Evolutionary conservation across 2,797 vertebrate species (phyloP).

Genomic region (Danio albolineatus): DNA sequence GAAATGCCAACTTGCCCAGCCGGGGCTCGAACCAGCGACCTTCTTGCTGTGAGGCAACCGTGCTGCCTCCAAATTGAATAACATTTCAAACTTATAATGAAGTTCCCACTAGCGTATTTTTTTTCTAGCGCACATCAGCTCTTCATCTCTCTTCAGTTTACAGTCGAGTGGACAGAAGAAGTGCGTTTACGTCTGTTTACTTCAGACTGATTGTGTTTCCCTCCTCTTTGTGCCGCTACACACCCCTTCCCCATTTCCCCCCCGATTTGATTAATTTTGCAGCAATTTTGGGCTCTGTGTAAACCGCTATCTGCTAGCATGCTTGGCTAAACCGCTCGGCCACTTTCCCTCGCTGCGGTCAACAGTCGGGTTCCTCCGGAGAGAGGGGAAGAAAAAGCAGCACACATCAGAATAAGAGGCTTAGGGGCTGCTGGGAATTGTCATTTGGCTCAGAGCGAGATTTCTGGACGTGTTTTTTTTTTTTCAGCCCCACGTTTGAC

Average conservation of each 20-base stretch:
- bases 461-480: slow-evolving; percentile 74
- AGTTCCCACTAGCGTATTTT: too few relatives aligned
- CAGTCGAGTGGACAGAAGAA: neutral
- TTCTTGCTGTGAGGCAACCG: too few relatives aligned
- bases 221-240: neutral
- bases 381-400: slow-evolving; percentile 57
- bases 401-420: slow-evolving; percentile 76
- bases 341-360: slow-evolving; percentile 55
- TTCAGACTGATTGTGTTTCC: slow-evolving; percentile 27
- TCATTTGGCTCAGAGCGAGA: slow-evolving; percentile 75
- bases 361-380: slow-evolving; percentile 52
- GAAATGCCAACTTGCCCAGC: too few relatives aligned
- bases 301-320: slow-evolving; percentile 68
- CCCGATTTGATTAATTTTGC: slow-evolving; percentile 67
- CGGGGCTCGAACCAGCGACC: too few relatives aligned
- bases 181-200: neutral
- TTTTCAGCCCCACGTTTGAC: slow-evolving; percentile 8
- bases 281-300: slow-evolving; percentile 57
- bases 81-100: too few relatives aligned
- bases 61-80: too few relatives aligned
- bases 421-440: slow-evolving; percentile 77
- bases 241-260: slow-evolving; percentile 57
- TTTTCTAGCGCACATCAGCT: neutral
- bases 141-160: slow-evolving; percentile 12
- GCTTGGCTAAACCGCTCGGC: slow-evolving; percentile 65